Base-by-base conservation (phyloP, 2,113 vertebrate genomes). In the Aegotheles bennettii region DNA sequence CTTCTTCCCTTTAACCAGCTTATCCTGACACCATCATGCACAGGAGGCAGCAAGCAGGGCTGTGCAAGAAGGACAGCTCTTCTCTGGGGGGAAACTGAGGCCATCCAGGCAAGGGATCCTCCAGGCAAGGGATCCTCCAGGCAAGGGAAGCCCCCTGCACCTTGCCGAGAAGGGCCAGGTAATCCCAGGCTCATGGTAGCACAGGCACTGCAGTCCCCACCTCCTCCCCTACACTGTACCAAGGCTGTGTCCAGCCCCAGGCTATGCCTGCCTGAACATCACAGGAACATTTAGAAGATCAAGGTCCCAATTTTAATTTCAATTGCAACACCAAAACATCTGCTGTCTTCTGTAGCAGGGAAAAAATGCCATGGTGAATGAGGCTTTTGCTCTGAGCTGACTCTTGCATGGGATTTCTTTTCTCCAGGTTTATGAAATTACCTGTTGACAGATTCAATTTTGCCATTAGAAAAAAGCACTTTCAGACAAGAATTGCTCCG, bases 371-470 rank as follows among this genome's bases (percentile, higher is more conserved):
- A 59, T 11, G 40, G 60, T 15, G 48, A 45, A 16, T 5, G 47
- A 82, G 23, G 54, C 50, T 20, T 89, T 85, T 42, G 63, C 69
- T 77, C 50, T 0, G 14, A 54, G 83, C 24, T 29, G 36, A 69
- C 76, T 76, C 67, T 70, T 48, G 50, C 67, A 33, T 6, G 7
- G 36, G 48, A 29, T 80, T 87, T 56, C 73, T 92, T 36, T 61
- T 81, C 61, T 10, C 84, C 2, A 5, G 7, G 6, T 75, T 93
- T 69, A 54, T 65, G 70, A 85, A 89, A 90, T 96, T 83, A 91
- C 77, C 87, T 94, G 81, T 85, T 50, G 91, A 73, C 90, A 93
- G 94, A 87, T 79, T 89, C 53, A 42, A 69, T 94, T 79, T 38
- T 45, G 36, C 84, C 87, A 51, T 89, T 35, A 79, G 61, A 16